phyloP scores from a whole-genome alignment of 2,113 vertebrate species.

The Calyptommatus sinebrachiatus region DNA sequence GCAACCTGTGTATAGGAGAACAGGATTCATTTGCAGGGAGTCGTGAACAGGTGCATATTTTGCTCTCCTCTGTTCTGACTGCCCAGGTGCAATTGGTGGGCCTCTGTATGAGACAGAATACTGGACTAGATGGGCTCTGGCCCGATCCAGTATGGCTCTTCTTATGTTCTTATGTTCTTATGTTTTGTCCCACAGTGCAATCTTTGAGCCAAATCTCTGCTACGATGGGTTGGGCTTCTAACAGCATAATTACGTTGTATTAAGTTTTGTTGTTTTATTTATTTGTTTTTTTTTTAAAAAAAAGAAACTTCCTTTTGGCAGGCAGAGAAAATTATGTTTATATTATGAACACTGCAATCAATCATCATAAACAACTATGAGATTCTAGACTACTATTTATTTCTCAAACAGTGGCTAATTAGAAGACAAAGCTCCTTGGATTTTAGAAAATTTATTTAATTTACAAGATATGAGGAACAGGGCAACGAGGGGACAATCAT shows the following conservation, averaged over 20 bases:
- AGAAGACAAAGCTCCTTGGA: not conserved
- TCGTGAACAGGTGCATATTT: too few relatives aligned
- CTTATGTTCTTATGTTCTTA: too few relatives aligned
- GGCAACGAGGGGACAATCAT: not conserved
- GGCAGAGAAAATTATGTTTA: constrained; percentile 49
- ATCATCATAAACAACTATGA: constrained; percentile 20
- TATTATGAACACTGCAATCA: constrained; percentile 44
- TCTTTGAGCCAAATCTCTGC: too few relatives aligned
- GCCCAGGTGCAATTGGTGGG: too few relatives aligned
- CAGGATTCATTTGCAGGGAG: too few relatives aligned
- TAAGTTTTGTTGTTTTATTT: constrained; percentile 2
- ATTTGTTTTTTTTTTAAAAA: not conserved
- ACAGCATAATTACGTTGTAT: constrained; percentile 17
- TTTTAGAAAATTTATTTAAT: constrained; percentile 23
- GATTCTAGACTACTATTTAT: constrained; percentile 32
- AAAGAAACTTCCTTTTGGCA: constrained; percentile 44
- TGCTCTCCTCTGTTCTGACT: too few relatives aligned
- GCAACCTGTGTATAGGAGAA: too few relatives aligned
- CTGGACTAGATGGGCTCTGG: too few relatives aligned
- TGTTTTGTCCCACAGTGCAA: too few relatives aligned
- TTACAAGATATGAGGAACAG: constrained; percentile 34
- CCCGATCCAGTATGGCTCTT: too few relatives aligned
- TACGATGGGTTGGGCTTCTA: not conserved
- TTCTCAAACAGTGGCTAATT: constrained; percentile 43
- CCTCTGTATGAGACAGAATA: too few relatives aligned